Percentiles rank a stretch among this genome's conserved stretches.
phyloP scores from a whole-genome alignment of 2,113 vertebrate genomes.

The Myrmecophaga tridactyla region DNA sequence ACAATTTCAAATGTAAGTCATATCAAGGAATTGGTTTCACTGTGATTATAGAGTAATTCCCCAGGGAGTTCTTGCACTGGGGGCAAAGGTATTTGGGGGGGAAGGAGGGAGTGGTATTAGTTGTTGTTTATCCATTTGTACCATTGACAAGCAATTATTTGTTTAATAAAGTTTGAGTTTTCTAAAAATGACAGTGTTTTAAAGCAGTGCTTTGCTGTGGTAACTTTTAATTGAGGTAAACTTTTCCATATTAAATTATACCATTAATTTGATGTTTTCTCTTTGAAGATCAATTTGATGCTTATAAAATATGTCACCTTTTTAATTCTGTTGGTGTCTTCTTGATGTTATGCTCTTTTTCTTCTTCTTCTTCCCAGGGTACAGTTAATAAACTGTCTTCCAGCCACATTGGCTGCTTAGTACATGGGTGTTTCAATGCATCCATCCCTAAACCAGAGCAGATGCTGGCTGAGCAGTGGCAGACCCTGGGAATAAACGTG shows the following conservation, averaged over 20 bases:
- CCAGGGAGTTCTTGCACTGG: not conserved
- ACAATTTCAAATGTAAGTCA: not conserved
- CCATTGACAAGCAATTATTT: not conserved
- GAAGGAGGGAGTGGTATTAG: not conserved
- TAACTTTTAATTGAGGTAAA: not conserved
- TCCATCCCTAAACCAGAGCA: slow-evolving; percentile 91
- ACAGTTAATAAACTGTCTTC: slow-evolving; percentile 93
- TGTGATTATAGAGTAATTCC: not conserved
- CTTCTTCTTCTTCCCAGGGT: slow-evolving; percentile 84
- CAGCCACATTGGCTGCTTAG: slow-evolving; percentile 94
- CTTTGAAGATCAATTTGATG: not conserved
- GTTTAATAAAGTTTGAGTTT: not conserved
- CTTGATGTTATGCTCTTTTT: not conserved
- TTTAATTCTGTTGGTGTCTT: not conserved
- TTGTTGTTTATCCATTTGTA: not conserved
- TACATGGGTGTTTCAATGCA: slow-evolving; percentile 97
- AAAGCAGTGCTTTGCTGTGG: not conserved
- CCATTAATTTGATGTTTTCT: slow-evolving; percentile 17
- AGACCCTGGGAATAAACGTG: slow-evolving; percentile 85
- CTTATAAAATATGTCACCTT: not conserved
- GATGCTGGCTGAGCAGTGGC: slow-evolving; percentile 88
- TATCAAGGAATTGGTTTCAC: not conserved
- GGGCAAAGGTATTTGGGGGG: not conserved
- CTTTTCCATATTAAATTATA: not conserved
- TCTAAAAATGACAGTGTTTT: not conserved